Percentiles rank a stretch among this genome's conserved stretches.
Conservation (phyloP, 2,113 vertebrate species). For the Mesembrinibis cayennensis region DNA sequence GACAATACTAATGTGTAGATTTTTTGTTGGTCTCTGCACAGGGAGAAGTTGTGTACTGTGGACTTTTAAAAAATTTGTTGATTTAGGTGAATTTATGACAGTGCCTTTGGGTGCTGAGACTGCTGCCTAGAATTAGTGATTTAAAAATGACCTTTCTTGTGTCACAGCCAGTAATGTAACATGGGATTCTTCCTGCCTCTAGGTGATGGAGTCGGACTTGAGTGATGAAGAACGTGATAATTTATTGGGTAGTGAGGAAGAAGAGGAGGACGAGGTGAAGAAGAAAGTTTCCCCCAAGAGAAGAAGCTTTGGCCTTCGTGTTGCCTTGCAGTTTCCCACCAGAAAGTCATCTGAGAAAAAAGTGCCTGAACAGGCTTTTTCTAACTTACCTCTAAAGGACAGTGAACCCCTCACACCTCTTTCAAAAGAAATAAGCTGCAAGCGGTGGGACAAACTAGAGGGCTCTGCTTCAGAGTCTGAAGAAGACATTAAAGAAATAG, state of each 20-base stretch:
- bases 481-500: slow-evolving; percentile 65
- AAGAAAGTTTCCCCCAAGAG: slow-evolving; percentile 60
- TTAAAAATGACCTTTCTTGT: not conserved
- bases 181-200: not conserved
- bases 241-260: slow-evolving; percentile 59
- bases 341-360: slow-evolving; percentile 74
- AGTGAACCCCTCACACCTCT: not conserved
- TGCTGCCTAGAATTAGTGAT: not conserved
- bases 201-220: slow-evolving; percentile 71
- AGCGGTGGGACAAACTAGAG: slow-evolving; percentile 2
- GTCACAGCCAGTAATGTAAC: not conserved
- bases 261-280: slow-evolving; percentile 59
- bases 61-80: not conserved
- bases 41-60: not conserved
- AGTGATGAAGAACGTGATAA: slow-evolving; percentile 67
- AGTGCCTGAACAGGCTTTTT: slow-evolving; percentile 34
- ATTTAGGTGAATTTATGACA: not conserved
- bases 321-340: slow-evolving; percentile 88
- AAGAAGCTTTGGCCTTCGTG: slow-evolving; percentile 82
- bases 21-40: not conserved
- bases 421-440: slow-evolving; percentile 49
- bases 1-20: not conserved
- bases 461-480: slow-evolving; percentile 74
- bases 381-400: slow-evolving; percentile 36
- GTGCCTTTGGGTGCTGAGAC: not conserved